Evolutionary conservation across 2,888 invertebrate species (phyloP), one percentile per base, ranked within the genome.

Genomic region (Nemoura dubitans): DNA sequence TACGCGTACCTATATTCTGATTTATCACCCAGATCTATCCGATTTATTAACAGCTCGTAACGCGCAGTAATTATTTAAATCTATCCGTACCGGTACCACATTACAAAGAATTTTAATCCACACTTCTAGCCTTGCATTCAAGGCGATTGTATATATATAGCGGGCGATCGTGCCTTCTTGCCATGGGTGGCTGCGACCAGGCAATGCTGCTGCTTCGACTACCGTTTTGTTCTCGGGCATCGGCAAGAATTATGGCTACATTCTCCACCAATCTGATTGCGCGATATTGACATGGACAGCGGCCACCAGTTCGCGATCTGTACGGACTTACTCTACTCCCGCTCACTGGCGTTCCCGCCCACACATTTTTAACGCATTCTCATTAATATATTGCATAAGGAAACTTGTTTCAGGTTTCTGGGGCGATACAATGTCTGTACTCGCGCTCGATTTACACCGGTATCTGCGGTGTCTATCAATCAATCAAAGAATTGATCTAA

Each of bases 361-460:
- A 59, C 59, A 59, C 59, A 59, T 59, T 59, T 59, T 59, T n/a
- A n/a, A n/a, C n/a, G n/a, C n/a, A n/a, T n/a, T 59, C 59, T 59
- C 59, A 59, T 59, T 59, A 59, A 59, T 21, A 59, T 59, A 21
- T 59, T 59, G 59, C 59, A 59, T 59, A 59, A 59, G 59, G 59
- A 59, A 59, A 59, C 59, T 7, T 59, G 59, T 59, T 59, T 21
- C 59, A 59, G 59, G 59, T 59, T 59, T 59, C 59, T 59, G 59
- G 59, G 59, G 59, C 59, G 59, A 21, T 21, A 59, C 59, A 59
- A 59, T 59, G 21, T 59, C 59, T 10, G 59, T 59, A 59, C 59
- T 59, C 59, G 59, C 59, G 59, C 36, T 36, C 36, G 10, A 10
- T 59, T 10, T 59, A 59, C 59, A 59, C 59, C 2, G 59, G 59